phyloP scores from a whole-genome alignment of 2,797 vertebrate genomes.

The Cryptoprocta ferox region DNA sequence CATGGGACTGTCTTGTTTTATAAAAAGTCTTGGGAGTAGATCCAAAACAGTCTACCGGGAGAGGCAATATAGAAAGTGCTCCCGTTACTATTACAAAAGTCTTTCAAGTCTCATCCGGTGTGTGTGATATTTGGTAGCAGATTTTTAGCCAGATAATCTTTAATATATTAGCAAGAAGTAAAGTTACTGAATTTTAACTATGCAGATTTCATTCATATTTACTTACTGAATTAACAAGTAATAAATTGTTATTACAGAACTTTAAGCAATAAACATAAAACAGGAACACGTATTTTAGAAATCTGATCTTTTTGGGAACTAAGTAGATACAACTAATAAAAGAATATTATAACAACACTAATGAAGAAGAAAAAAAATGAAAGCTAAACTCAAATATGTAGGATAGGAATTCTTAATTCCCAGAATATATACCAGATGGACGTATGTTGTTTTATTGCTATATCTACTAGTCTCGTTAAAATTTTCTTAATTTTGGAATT shows the following conservation, averaged over 20 bases:
- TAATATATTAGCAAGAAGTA: not conserved
- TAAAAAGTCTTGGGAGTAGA: not conserved
- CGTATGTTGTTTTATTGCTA: not conserved
- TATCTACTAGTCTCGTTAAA: not conserved
- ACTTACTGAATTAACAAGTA: slow-evolving; percentile 25
- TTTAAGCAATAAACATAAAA: not conserved
- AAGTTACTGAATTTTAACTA: slow-evolving; percentile 13
- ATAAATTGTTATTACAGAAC: not conserved
- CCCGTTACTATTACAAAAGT: not conserved
- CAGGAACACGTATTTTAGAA: not conserved
- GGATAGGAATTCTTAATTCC: not conserved
- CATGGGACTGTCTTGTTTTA: not conserved
- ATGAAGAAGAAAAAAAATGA: not conserved
- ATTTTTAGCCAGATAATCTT: not conserved
- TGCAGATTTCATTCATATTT: not conserved
- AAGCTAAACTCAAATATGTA: slow-evolving; percentile 37
- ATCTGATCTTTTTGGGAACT: not conserved
- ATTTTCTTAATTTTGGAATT: not conserved
- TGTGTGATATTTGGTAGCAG: not conserved
- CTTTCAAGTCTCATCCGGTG: not conserved
- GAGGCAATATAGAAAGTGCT: not conserved
- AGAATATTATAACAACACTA: not conserved
- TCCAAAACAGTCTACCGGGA: not conserved
- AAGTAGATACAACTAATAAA: not conserved
- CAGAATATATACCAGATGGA: not conserved